A percentile compares a stretch with the other conserved stretches of the same genome.
Conservation (phyloP, 2,113 vertebrate species). For the Grantiella picta region DNA sequence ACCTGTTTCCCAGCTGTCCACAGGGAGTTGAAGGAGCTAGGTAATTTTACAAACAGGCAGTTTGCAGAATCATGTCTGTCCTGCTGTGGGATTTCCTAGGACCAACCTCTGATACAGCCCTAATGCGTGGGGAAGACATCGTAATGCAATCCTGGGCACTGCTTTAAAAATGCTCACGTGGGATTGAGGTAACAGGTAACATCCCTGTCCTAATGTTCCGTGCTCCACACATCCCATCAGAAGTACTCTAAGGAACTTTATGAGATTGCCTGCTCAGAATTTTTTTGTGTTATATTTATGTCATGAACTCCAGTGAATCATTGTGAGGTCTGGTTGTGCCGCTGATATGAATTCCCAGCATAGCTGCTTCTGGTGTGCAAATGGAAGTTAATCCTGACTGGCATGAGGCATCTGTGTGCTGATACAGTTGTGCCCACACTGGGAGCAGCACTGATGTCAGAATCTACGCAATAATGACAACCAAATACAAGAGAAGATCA, state of each 20-base stretch:
- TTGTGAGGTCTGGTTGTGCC: neutral
- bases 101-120: neutral
- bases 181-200: neutral
- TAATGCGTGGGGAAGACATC: neutral
- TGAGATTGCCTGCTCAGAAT: neutral
- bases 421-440: neutral
- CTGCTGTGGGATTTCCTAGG: neutral
- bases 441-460: neutral
- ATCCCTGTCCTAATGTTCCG: neutral
- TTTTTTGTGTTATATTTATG: neutral
- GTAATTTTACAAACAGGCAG: neutral
- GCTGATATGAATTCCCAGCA: neutral
- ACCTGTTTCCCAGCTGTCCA: neutral
- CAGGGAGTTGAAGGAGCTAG: neutral
- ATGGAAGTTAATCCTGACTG: neutral
- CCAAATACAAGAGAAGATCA: neutral
- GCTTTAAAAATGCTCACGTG: neutral
- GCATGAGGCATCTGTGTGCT: neutral
- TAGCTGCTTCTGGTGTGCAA: neutral
- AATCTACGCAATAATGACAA: neutral
- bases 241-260: neutral
- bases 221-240: neutral
- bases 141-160: neutral
- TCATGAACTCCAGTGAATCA: neutral
- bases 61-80: neutral